These are phyloP conservation scores for Homarus americanus DNA, from an alignment of 1,140 invertebrate genomes.

Conservation along the genomic window DNA sequence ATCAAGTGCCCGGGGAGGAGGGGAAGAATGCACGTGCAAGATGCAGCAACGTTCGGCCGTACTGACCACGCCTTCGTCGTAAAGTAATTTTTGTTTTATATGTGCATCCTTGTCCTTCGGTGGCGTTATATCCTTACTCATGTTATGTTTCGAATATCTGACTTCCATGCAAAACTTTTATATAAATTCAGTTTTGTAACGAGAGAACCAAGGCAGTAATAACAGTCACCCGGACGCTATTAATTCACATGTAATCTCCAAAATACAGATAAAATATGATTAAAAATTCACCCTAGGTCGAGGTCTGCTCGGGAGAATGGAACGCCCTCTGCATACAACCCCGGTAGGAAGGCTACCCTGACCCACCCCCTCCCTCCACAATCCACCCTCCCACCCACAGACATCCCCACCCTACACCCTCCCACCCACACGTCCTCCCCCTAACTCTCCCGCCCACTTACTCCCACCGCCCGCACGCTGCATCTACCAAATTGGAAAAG, in stretches of 20 bases:
- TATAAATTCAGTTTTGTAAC: no score
- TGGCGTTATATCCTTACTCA: no score
- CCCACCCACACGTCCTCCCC: not conserved
- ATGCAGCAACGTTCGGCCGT: constrained; percentile 52
- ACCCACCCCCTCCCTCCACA: not conserved
- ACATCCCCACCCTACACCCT: not conserved
- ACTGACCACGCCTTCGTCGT: not conserved
- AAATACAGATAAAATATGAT: not conserved
- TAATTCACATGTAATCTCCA: not conserved
- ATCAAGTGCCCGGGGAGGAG: constrained; percentile 57
- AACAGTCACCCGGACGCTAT: no score
- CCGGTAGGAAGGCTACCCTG: not conserved
- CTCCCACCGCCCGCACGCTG: constrained; percentile 25
- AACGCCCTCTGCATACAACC: constrained; percentile 35
- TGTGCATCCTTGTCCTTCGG: no score
- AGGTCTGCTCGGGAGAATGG: not conserved
- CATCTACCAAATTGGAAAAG: constrained; percentile 41
- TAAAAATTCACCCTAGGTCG: not conserved
- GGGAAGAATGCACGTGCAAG: constrained; percentile 67
- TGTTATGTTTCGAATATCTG: no score
- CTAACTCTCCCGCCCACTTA: not conserved
- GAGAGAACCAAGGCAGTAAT: no score
- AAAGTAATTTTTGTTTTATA: no score
- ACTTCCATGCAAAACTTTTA: no score
- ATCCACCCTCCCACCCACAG: not conserved